These are phyloP conservation scores for Metaphire vulgaris DNA, from an alignment of 1,140 invertebrate species.

Conservation along the genomic window DNA sequence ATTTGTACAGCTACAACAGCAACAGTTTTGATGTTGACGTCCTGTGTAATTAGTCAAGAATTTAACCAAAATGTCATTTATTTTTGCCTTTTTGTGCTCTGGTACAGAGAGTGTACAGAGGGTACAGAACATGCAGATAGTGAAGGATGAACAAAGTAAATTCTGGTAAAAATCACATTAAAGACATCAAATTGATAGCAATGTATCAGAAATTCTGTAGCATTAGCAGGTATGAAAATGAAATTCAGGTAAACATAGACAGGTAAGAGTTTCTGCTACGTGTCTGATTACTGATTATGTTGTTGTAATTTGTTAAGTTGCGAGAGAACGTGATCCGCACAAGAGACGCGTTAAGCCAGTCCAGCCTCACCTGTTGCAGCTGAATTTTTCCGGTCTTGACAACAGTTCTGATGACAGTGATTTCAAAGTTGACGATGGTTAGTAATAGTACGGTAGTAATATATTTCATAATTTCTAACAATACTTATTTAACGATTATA, in stretches of 20 bases:
- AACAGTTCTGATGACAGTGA: slow-evolving; percentile 93
- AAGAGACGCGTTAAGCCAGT: slow-evolving; percentile 73
- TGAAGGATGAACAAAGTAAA: neutral
- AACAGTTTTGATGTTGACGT: no score
- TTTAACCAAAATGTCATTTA: no score
- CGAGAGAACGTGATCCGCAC: slow-evolving; percentile 74
- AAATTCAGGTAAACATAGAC: neutral
- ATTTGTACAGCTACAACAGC: no score
- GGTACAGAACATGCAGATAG: neutral
- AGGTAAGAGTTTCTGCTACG: neutral
- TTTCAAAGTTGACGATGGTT: slow-evolving; percentile 80
- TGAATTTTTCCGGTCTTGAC: slow-evolving; percentile 72
- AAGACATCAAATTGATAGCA: neutral
- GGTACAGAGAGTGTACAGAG: no score
- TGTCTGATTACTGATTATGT: neutral
- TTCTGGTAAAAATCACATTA: neutral
- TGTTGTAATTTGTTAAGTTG: slow-evolving; percentile 40
- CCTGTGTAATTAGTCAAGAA: no score
- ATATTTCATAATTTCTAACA: neutral
- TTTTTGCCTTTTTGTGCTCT: no score
- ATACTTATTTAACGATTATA: neutral
- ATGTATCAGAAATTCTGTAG: neutral
- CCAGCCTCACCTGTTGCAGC: slow-evolving; percentile 60
- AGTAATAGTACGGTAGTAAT: slow-evolving; percentile 62
- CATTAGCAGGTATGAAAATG: neutral